A percentile compares a stretch with the other conserved stretches of the same genome.
Evolutionary conservation across 2,113 vertebrate genomes (phyloP).

Genomic region (Sorex fumeus): DNA sequence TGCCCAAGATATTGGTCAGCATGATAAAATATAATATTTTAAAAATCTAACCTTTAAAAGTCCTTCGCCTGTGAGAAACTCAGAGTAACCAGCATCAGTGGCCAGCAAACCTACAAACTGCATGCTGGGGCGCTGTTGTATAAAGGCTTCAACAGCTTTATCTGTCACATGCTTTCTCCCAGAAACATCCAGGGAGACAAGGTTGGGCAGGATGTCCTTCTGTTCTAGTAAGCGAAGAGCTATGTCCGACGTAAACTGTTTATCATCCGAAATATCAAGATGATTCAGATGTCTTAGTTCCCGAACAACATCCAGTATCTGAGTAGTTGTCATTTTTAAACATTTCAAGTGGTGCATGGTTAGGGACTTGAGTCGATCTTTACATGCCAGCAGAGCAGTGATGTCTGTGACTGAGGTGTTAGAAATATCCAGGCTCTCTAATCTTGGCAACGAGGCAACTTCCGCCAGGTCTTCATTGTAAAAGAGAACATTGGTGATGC

Average conservation of each 20-base stretch:
- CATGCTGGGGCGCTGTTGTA: constrained; percentile 96
- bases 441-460: constrained; percentile 94
- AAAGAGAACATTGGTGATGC: constrained; percentile 97
- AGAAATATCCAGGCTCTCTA: constrained; percentile 98
- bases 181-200: constrained; percentile 97
- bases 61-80: constrained; percentile 96
- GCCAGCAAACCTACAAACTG: constrained; percentile 97
- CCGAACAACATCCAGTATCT: constrained; percentile 95
- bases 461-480: constrained; percentile 97
- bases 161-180: constrained; percentile 98
- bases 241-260: constrained; percentile 99
- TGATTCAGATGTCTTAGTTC: constrained; percentile 95
- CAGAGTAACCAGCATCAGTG: constrained; percentile 97
- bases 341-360: constrained; percentile 99
- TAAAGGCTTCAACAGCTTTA: constrained; percentile 94
- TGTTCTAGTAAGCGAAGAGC: constrained; percentile 96
- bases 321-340: constrained; percentile 98
- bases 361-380: constrained; percentile 95
- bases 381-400: constrained; percentile 94
- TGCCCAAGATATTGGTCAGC: constrained; percentile 9
- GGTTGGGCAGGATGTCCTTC: constrained; percentile 93
- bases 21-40: constrained; percentile 69
- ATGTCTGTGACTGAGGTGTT: constrained; percentile 99
- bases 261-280: constrained; percentile 98
- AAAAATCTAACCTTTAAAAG: constrained; percentile 93